These are phyloP conservation scores for Drosophila baimaii DNA, from an alignment of 1,140 invertebrate genomes.

Conservation along the genomic window DNA sequence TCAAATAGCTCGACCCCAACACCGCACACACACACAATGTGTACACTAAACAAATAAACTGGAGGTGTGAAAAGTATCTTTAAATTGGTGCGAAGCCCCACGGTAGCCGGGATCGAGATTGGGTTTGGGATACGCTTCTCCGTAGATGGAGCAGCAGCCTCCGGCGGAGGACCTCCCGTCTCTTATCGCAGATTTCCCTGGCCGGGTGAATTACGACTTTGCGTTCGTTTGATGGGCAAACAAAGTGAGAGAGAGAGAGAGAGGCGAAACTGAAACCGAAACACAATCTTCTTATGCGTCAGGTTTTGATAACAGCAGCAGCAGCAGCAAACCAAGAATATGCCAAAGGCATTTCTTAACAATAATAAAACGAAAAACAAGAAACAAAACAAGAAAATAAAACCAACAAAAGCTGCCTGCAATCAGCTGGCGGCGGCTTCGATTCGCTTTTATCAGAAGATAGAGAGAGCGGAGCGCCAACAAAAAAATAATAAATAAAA, in stretches of 20 bases:
- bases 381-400: constrained; percentile 35
- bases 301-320: constrained; percentile 51
- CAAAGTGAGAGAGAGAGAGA: constrained; percentile 5
- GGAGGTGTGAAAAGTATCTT: constrained; percentile 51
- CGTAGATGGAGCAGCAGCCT: constrained; percentile 30
- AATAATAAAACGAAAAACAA: constrained; percentile 41
- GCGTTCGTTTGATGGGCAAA: constrained; percentile 43
- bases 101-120: constrained; percentile 17
- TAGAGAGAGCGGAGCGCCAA: constrained; percentile 34
- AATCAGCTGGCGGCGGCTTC: constrained; percentile 55
- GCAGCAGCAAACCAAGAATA: constrained; percentile 27
- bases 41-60: constrained; percentile 45
- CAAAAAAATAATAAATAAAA: constrained; percentile 50
- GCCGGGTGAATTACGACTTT: constrained; percentile 49
- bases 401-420: constrained; percentile 44
- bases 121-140: neutral
- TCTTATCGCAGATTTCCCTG: constrained; percentile 43
- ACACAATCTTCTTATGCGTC: constrained; percentile 60
- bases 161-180: constrained; percentile 15
- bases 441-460: constrained; percentile 54
- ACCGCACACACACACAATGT: neutral
- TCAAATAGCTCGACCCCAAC: constrained; percentile 20
- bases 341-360: constrained; percentile 46
- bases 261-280: constrained; percentile 17
- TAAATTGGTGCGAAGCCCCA: constrained; percentile 30